Percentiles rank a stretch among this genome's conserved stretches.
Evolutionary conservation across 1,140 invertebrate genomes (phyloP).

Genomic region (Lordiphosa collinella): DNA sequence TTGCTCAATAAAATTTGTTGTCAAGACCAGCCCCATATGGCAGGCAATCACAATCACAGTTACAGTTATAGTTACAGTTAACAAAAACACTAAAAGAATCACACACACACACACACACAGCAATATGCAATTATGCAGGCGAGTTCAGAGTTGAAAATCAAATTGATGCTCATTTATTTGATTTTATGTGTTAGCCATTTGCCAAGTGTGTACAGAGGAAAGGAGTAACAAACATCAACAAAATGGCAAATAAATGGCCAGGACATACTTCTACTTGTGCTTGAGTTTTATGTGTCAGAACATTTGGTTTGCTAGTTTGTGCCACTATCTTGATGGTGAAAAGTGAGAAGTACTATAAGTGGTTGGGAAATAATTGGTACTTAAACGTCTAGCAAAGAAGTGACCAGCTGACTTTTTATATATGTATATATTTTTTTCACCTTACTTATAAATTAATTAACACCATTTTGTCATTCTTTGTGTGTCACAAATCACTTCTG

Average conservation of each 20-base stretch:
- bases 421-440: no score
- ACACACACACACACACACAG: slow-evolving; percentile 7
- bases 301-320: slow-evolving; percentile 32
- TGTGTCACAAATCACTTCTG: slow-evolving; percentile 12
- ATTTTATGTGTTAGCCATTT: slow-evolving; percentile 49
- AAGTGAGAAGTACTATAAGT: neutral
- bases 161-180: slow-evolving; percentile 54
- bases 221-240: slow-evolving; percentile 13
- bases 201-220: slow-evolving; percentile 17
- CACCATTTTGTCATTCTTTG: slow-evolving; percentile 46
- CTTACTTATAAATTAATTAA: no score
- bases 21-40: slow-evolving; percentile 27
- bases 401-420: no score
- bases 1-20: slow-evolving; percentile 63
- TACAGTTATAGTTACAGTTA: slow-evolving; percentile 56
- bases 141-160: slow-evolving; percentile 50
- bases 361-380: neutral
- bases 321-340: slow-evolving; percentile 12
- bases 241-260: slow-evolving; percentile 4
- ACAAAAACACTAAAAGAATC: slow-evolving; percentile 52
- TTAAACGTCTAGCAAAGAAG: neutral
- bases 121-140: slow-evolving; percentile 47
- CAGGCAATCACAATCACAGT: slow-evolving; percentile 41
- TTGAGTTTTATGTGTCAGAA: slow-evolving; percentile 32
- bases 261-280: slow-evolving; percentile 27